Evolutionary conservation across 2,888 invertebrate species (phyloP).

Genomic region (Heteromyza rotundicornis): DNA sequence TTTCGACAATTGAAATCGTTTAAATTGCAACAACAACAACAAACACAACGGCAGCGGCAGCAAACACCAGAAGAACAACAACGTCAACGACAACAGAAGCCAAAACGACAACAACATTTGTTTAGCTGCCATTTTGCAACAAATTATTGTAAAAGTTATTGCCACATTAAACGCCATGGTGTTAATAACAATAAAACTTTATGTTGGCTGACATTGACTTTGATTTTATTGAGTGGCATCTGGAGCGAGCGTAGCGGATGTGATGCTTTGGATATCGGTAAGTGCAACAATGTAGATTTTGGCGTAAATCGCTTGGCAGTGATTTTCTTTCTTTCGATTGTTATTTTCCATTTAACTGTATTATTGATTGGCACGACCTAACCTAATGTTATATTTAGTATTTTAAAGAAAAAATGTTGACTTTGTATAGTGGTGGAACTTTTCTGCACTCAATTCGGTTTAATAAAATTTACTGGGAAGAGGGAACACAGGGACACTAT

Average conservation of each 20-base stretch:
- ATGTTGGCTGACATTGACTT: conserved; percentile 55
- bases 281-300: conserved; percentile 32
- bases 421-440: no score
- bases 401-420: no score
- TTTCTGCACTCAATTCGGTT: no score
- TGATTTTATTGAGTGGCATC: conserved; percentile 49
- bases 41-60: conserved; percentile 11
- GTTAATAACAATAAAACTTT: conserved; percentile 57
- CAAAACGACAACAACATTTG: conserved; percentile 24
- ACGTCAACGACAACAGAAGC: conserved; percentile 13
- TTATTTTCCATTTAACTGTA: no score
- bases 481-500: no score
- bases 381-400: no score
- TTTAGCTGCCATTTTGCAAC: conserved; percentile 44
- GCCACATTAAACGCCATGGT: conserved; percentile 49
- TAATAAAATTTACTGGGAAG: no score
- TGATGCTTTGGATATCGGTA: conserved; percentile 50
- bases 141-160: conserved; percentile 55
- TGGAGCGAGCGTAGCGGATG: conserved; percentile 14
- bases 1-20: conserved; percentile 41
- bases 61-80: no score
- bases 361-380: no score
- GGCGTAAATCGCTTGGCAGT: no score
- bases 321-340: no score
- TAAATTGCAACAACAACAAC: conserved; percentile 33